Conservation (phyloP, 2,888 invertebrate genomes). For the Oligia strigilis region DNA sequence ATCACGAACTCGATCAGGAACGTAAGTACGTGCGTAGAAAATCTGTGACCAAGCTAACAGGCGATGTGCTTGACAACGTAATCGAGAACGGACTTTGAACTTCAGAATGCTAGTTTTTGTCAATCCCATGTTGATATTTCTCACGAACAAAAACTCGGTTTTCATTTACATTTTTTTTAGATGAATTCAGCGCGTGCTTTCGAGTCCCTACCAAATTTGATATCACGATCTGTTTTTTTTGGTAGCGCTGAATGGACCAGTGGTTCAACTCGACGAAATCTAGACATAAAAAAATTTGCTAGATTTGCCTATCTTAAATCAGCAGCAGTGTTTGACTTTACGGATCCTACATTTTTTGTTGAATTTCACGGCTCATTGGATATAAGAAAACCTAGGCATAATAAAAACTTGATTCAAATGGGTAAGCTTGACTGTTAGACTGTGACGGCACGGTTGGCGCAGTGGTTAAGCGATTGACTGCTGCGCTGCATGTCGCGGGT, state of each 20-base stretch:
- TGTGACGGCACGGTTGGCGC: too few species aligned
- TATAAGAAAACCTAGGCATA: constrained; percentile 20
- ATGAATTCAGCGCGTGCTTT: constrained; percentile 72
- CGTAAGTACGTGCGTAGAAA: constrained; percentile 81
- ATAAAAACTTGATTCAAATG: constrained; percentile 50
- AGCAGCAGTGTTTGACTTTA: constrained; percentile 17
- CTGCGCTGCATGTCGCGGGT: too few species aligned
- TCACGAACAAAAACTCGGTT: constrained; percentile 71
- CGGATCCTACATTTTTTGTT: constrained; percentile 38
- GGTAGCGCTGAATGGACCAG: constrained; percentile 30
- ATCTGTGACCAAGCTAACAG: constrained; percentile 71
- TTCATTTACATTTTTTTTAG: constrained; percentile 65
- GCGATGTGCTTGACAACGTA: constrained; percentile 81
- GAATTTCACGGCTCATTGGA: background rate
- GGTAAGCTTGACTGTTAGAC: background rate
- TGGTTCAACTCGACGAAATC: constrained; percentile 21
- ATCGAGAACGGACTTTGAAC: constrained; percentile 73
- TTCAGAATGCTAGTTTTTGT: constrained; percentile 74
- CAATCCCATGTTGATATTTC: constrained; percentile 74
- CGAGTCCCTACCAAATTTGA: constrained; percentile 55
- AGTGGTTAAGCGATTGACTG: too few species aligned
- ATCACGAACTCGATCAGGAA: constrained; percentile 79
- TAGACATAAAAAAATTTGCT: constrained; percentile 33
- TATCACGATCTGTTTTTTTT: constrained; percentile 60
- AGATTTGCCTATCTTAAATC: constrained; percentile 34